Percentiles rank a stretch among this genome's conserved stretches.
Evolutionary conservation across 2,797 vertebrate genomes (phyloP).

Genomic region (Malacoraja senta): DNA sequence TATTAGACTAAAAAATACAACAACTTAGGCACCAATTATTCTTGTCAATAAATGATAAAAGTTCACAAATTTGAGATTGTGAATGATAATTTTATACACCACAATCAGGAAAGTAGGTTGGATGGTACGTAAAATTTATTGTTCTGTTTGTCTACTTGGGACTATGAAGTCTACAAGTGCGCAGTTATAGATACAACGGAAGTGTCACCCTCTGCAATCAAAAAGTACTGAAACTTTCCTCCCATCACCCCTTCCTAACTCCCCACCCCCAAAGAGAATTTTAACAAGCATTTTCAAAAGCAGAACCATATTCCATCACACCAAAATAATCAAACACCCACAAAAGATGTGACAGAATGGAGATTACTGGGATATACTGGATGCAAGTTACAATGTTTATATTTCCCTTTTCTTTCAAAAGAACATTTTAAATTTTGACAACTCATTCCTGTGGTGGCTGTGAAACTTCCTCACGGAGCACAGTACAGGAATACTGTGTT

Average conservation of each 20-base stretch:
- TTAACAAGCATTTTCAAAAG: constrained; percentile 5
- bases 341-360: not conserved
- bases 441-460: too few species aligned
- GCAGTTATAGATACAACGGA: not conserved
- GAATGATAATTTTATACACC: not conserved
- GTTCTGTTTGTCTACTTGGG: not conserved
- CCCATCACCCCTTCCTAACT: too few species aligned
- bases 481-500: too few species aligned
- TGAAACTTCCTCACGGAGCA: too few species aligned
- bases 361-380: not conserved
- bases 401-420: not conserved
- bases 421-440: not conserved
- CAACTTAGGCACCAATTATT: not conserved
- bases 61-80: not conserved
- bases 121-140: too few species aligned
- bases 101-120: not conserved
- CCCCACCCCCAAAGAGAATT: not conserved
- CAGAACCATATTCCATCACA: not conserved
- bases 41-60: not conserved
- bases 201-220: not conserved
- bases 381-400: not conserved
- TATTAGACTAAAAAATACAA: not conserved
- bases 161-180: not conserved
- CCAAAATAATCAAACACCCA: not conserved
- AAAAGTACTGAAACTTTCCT: not conserved